Base-by-base conservation (phyloP, 2,113 vertebrate genomes). In the Columba janthina region DNA sequence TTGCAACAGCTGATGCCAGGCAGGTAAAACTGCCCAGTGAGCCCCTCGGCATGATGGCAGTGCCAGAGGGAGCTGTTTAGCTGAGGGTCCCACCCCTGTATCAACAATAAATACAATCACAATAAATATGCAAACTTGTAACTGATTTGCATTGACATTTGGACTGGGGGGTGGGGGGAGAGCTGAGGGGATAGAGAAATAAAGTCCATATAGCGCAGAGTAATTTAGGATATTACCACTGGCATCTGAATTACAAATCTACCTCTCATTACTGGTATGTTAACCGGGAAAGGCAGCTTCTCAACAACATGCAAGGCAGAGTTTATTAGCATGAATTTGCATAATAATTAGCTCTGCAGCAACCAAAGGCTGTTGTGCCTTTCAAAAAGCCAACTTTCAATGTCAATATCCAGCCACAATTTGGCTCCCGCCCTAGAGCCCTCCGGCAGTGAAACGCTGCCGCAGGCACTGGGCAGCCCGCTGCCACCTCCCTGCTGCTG, bases 321-420 rank as follows among this genome's bases (percentile, higher is more conserved):
- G 97, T 96, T 98, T 97, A 98, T 98, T 98, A 98, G 98, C 98
- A 98, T 98, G 96, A 70, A 98, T 98, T 98, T 98, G 98, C 98
- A 98, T 98, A 98, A 98, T 98, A 98, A 98, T 98, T 98, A 98
- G 97, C 97, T 98, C 97, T 94, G 96, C 97, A 97, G 94, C 95
- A 97, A 93, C 96, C 96, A 95, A 96, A 94, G 93, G 92, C 98
- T 97, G 97, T 91, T 50, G 48, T 97, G 97, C 96, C 98, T 98
- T 98, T 98, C 96, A 98, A 94, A 98, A 95, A 96, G 87, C 91
- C 97, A 98, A 98, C 97, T 98, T 98, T 97, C 97, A 98, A 98
- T 97, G 97, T 98, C 98, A 98, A 85, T 95, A 98, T 91, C 93
- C 89, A 94, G 75, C 90, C 90, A 67, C 58, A 31, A 8, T 95